These are phyloP conservation scores for Temnothorax unifasciatus DNA, from an alignment of 2,888 invertebrate species.

Conservation along the genomic window DNA sequence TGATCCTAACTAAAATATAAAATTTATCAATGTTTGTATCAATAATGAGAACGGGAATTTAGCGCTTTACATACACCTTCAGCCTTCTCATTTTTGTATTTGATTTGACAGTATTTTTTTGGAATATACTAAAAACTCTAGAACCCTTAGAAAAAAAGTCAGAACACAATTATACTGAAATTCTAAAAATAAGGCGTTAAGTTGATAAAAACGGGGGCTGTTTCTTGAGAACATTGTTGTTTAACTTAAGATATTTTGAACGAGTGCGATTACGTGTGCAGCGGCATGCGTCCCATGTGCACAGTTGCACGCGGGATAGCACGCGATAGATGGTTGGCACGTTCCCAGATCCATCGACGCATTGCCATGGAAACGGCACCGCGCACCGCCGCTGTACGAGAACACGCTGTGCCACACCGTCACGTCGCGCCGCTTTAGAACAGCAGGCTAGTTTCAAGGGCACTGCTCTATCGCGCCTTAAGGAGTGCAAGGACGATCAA, in stretches of 20 bases:
- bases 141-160: neutral
- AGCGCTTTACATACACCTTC: neutral
- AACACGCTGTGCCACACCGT: constrained; percentile 52
- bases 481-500: constrained; percentile 60
- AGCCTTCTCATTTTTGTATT: neutral
- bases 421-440: constrained; percentile 51
- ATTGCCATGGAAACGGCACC: constrained; percentile 76
- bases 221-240: neutral
- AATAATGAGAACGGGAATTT: neutral
- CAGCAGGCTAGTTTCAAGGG: constrained; percentile 67
- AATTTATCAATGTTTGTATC: neutral
- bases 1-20: neutral
- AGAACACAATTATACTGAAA: neutral
- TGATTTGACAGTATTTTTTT: neutral
- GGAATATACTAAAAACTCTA: neutral
- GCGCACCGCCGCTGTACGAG: constrained; percentile 32
- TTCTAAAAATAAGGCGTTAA: neutral
- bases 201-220: neutral
- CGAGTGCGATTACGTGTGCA: neutral
- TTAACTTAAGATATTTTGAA: neutral
- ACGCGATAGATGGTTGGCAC: constrained; percentile 56
- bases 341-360: constrained; percentile 68
- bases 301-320: constrained; percentile 41
- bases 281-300: constrained; percentile 40
- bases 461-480: constrained; percentile 54